Evolutionary conservation across 2,113 vertebrate genomes (phyloP).

Genomic region (Chroicocephalus ridibundus): DNA sequence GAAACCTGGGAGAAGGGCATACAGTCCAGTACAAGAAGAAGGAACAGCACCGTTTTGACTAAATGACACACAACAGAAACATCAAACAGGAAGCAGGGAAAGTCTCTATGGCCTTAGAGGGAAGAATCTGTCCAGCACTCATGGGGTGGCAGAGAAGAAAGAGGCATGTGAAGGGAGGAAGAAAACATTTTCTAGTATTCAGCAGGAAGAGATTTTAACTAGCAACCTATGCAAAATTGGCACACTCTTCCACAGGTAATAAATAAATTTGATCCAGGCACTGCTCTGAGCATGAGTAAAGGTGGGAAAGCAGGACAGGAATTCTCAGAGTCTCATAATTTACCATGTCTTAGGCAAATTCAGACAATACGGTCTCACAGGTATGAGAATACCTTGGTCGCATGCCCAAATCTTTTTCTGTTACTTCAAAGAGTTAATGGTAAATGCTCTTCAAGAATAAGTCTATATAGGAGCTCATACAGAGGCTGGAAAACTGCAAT

Average conservation of each 20-base stretch:
- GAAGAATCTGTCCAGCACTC: not conserved
- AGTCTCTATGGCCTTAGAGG: not conserved
- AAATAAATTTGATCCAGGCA: not conserved
- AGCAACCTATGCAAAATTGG: not conserved
- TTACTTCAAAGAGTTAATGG: not conserved
- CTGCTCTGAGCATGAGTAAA: not conserved
- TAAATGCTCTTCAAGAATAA: not conserved
- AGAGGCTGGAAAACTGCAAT: not conserved
- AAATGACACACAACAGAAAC: not conserved
- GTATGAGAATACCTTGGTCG: not conserved
- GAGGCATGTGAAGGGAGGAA: not conserved
- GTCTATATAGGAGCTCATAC: not conserved
- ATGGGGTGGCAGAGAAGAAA: not conserved
- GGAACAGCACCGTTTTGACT: not conserved
- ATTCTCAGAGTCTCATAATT: not conserved
- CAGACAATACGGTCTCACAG: not conserved
- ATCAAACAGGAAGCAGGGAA: not conserved
- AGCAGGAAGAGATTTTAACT: not conserved
- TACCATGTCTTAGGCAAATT: not conserved
- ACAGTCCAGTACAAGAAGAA: not conserved
- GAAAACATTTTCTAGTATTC: not conserved
- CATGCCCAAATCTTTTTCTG: not conserved
- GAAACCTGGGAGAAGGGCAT: not conserved
- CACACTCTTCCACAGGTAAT: not conserved
- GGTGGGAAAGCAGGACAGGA: not conserved